Base-by-base conservation (phyloP, 2,113 vertebrate species). In the Lonchura striata region DNA sequence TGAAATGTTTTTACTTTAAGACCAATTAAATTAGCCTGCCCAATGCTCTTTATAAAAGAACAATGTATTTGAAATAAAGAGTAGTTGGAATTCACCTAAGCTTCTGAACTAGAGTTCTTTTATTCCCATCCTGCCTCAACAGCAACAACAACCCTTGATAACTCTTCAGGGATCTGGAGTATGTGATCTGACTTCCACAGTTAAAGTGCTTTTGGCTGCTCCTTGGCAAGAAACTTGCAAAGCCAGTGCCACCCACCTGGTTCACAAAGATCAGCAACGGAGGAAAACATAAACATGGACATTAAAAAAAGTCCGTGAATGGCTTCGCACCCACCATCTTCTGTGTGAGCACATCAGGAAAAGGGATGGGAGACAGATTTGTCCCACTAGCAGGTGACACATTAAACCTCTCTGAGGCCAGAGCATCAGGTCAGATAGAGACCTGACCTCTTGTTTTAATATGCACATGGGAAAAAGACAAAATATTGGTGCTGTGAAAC, bases 401-500 rank as follows among this genome's bases (percentile, higher is more conserved):
- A 86, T 88, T 92, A 96, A 86, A 90, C 77, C 42, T 88, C 66
- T 54, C 21, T 68, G 72, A 94, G 80, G 85, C 81, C 44, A 31
- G 81, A 94, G 19, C 70, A 72, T 88, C 77, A 50, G 24, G 30
- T 78, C 69, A 71, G 89, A 74, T 21, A 84, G 28, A 81, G 28
- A 89, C 63, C 31, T 54, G 56, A 82, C 63, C 46, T 66, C 76
- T 93, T 5, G 2, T 82, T 96, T 94, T 95, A 64, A 79, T 75
- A 69, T 31, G 78, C 79, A 85, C 53, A 21, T 14, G 50, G 60
- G 92, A 78, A 71, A 96, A 95, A 92, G 59, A 92, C 56, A 83
- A 96, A 90, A 87, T 90, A 49, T 56, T 91, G 68, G 37, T 88
- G 63, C 64, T 96, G 74, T 97, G 96, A 97, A 96, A 84, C 75